Base-by-base conservation (phyloP, 2,797 vertebrate species). In the Sebastes ruberrimus region DNA sequence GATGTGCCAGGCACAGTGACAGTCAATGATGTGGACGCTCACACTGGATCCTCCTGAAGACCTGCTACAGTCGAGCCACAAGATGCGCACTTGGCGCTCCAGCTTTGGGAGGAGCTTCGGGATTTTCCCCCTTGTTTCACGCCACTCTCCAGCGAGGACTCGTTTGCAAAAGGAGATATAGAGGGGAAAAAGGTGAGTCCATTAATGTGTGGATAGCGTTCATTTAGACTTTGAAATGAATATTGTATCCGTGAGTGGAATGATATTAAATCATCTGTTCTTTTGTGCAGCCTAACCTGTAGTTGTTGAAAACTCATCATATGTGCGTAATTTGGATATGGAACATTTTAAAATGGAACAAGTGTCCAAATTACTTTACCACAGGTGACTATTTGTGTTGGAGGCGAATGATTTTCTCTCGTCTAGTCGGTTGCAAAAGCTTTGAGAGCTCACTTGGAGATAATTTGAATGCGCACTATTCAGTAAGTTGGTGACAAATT, bases 51-150 rank as follows among this genome's bases (percentile, higher is more conserved):
- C 64, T 86, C 77, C 64, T 20, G 73, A 55, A 28, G 83, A 88
- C 52, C 85, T 68, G 87, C 64, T 16, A 65, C 91, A 62, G 78
- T 52, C 27, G 23, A 90, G 57, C 78, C 89, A 83, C 83, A 86
- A 89, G 89, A 94, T 89, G 91, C 89, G 88, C 92, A 89, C 90
- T 42, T 18, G 30, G 65, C 67, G 67, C 82, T 63, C 11, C 83
- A 63, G 84, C 75, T 84, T 87, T 86, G 90, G 93, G 93, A 94
- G 93, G 92, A 94, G 94, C 92, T 92, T 91, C 84, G 77, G 67
- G 78, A 84, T 88, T 87, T 85, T 42, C 53, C 78, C 83, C 85
- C 78, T 86, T 74, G 83, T 88, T 93, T 68, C 75, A 78, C 78
- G 64, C 87, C 87, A 88, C 80, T 92, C 70, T 85, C 82, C 61